Percentiles rank a stretch among this genome's conserved stretches.
These are phyloP conservation scores for Clanis bilineata DNA, from an alignment of 2,888 invertebrate genomes.

Conservation along the genomic window DNA sequence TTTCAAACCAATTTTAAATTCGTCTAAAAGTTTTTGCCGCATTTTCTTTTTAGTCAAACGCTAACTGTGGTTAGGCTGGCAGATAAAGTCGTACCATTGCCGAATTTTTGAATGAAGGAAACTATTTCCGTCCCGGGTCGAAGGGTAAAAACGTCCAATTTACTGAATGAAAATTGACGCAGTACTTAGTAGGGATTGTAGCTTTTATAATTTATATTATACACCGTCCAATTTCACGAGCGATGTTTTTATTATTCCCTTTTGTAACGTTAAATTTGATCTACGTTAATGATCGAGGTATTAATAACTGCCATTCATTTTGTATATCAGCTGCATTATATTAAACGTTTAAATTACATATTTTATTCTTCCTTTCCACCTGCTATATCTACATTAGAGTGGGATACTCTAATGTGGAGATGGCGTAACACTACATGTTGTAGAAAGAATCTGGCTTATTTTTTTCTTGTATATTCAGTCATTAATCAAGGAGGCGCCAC, in stretches of 20 bases:
- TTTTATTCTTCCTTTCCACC: no score
- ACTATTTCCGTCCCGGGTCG: slow-evolving; percentile 34
- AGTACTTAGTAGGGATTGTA: slow-evolving; percentile 34
- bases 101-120: slow-evolving; percentile 17
- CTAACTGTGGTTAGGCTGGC: slow-evolving; percentile 12
- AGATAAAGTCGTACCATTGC: slow-evolving; percentile 12
- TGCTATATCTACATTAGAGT: no score
- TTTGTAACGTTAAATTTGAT: neutral
- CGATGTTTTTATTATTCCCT: neutral
- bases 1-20: neutral
- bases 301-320: neutral
- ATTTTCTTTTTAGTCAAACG: slow-evolving; percentile 6
- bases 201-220: neutral
- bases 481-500: no score
- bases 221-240: neutral
- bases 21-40: neutral
- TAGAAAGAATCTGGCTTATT: no score
- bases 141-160: slow-evolving; percentile 26
- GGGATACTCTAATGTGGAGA: no score
- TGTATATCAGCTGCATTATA: no score
- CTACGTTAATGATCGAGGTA: no score
- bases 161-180: slow-evolving; percentile 33
- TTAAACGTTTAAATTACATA: no score
- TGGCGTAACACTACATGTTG: no score
- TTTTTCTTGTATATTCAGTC: no score